phyloP scores from a whole-genome alignment of 2,888 invertebrate species.

The Nycteola revayana region DNA sequence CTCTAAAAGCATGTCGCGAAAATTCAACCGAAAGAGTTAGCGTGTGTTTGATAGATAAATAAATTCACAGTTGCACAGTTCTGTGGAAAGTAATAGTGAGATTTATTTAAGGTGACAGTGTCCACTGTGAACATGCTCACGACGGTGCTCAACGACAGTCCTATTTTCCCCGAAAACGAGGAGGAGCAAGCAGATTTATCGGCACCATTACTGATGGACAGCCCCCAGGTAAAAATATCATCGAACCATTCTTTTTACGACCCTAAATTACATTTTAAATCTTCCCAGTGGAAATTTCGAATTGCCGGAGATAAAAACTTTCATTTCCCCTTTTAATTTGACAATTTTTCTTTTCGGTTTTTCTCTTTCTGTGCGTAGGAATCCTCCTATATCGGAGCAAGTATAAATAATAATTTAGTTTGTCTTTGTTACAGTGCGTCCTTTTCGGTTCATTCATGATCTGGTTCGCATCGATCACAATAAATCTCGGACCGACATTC shows the following conservation, averaged over 20 bases:
- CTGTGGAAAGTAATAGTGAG: neutral
- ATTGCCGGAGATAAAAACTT: conserved; percentile 18
- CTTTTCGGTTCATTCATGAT: conserved; percentile 96
- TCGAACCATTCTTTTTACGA: conserved; percentile 7
- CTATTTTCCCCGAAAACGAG: conserved; percentile 91
- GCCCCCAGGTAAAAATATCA: conserved; percentile 83
- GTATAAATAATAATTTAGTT: no score
- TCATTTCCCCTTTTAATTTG: conserved; percentile 8
- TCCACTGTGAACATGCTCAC: conserved; percentile 95
- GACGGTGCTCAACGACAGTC: conserved; percentile 92
- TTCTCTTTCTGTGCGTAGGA: no score
- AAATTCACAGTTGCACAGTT: no score
- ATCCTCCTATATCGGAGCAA: conserved; percentile 3
- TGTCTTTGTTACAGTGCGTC: conserved; percentile 87
- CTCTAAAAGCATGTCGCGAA: no score
- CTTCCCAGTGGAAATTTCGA: conserved; percentile 5
- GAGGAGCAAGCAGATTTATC: conserved; percentile 85
- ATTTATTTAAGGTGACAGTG: conserved; percentile 85
- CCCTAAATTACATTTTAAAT: conserved; percentile 8
- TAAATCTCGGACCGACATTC: conserved; percentile 94
- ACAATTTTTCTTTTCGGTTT: conserved; percentile 1
- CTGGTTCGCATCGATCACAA: conserved; percentile 95
- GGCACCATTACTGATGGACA: conserved; percentile 90
- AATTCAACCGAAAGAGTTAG: no score
- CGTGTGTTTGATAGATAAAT: no score